phyloP scores from a whole-genome alignment of 2,888 invertebrate species.

The Metalampra italica region DNA sequence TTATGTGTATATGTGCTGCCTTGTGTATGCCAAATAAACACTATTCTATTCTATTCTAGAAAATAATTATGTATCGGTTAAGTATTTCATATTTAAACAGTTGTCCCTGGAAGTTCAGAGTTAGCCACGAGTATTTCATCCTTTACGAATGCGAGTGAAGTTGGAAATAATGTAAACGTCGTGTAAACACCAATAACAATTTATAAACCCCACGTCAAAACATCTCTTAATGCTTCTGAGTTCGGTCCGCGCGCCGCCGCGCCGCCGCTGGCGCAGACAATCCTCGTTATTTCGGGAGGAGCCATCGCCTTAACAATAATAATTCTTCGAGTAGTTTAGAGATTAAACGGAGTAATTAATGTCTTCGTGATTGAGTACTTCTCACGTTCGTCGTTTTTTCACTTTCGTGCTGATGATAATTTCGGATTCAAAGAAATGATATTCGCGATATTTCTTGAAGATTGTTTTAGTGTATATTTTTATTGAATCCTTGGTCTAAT shows the following conservation, averaged over 20 bases:
- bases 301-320: constrained; percentile 31
- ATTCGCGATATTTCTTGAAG: too few species aligned
- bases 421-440: constrained; percentile 7
- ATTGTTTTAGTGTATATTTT: too few species aligned
- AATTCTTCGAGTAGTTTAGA: constrained; percentile 50
- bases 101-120: too few species aligned
- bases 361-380: constrained; percentile 61
- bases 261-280: constrained; percentile 34
- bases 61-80: too few species aligned
- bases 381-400: constrained; percentile 27
- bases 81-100: too few species aligned
- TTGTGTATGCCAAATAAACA: too few species aligned
- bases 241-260: constrained; percentile 28
- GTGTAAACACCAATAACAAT: constrained; percentile 53
- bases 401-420: constrained; percentile 29
- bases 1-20: too few species aligned
- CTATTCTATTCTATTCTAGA: too few species aligned
- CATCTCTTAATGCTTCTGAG: constrained; percentile 23
- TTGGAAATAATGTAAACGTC: constrained; percentile 37
- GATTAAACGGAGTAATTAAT: constrained; percentile 63
- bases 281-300: constrained; percentile 57
- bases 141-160: constrained; percentile 14
- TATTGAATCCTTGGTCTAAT: too few species aligned
- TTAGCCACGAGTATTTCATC: too few species aligned
- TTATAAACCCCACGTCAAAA: constrained; percentile 58